Conservation (phyloP, 2,888 invertebrate species). For the Falcaria lacertinaria region DNA sequence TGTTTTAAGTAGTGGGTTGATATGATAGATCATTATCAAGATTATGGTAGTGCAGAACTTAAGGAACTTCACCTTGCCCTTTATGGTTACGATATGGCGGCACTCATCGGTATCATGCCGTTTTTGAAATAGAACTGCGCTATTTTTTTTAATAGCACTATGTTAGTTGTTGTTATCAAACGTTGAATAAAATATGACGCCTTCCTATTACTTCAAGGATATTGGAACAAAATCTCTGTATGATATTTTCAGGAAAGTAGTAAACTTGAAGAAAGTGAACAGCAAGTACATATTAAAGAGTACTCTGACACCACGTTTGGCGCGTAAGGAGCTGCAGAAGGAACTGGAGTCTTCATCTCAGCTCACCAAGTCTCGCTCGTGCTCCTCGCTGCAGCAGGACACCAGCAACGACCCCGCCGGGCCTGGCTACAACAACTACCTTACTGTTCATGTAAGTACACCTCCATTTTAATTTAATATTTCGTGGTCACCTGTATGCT, state of each 20-base stretch:
- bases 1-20: too few relatives aligned
- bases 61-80: too few relatives aligned
- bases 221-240: neutral
- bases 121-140: too few relatives aligned
- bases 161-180: too few relatives aligned
- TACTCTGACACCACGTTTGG: constrained; percentile 88
- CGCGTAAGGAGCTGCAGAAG: constrained; percentile 84
- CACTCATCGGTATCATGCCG: too few relatives aligned
- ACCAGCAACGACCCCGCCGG: constrained; percentile 76
- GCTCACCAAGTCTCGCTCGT: constrained; percentile 85
- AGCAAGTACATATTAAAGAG: constrained; percentile 92
- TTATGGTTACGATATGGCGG: too few relatives aligned
- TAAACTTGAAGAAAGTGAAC: constrained; percentile 85
- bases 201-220: too few relatives aligned
- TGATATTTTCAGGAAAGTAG: constrained; percentile 79
- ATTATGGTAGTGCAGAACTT: too few relatives aligned
- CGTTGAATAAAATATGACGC: too few relatives aligned
- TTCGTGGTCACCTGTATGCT: too few relatives aligned
- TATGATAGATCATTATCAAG: too few relatives aligned
- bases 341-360: constrained; percentile 79
- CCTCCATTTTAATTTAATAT: neutral
- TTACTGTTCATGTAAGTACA: constrained; percentile 85
- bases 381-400: constrained; percentile 83
- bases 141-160: too few relatives aligned
- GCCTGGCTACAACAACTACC: constrained; percentile 83